These are phyloP conservation scores for Nasonia giraulti DNA, from an alignment of 1,140 invertebrate species.

Conservation along the genomic window DNA sequence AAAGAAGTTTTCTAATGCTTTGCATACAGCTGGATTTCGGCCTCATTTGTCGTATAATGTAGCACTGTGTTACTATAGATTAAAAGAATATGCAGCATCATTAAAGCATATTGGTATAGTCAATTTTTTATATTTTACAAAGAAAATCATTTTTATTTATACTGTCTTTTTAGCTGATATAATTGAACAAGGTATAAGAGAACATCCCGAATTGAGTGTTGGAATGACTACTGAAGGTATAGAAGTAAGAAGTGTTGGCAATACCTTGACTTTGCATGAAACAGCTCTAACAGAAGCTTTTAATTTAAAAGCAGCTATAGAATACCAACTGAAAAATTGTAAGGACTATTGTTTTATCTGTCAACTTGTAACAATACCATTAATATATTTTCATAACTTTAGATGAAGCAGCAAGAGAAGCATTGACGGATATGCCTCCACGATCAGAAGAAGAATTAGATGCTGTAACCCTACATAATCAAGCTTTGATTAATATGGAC, in stretches of 20 bases:
- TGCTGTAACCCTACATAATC: slow-evolving; percentile 98
- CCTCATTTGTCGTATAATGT: slow-evolving; percentile 97
- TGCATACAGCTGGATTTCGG: slow-evolving; percentile 91
- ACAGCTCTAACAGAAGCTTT: slow-evolving; percentile 98
- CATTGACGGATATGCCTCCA: slow-evolving; percentile 98
- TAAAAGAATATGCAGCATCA: slow-evolving; percentile 95
- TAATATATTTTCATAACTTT: slow-evolving; percentile 53
- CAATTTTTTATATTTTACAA: not conserved
- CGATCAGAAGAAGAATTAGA: slow-evolving; percentile 97
- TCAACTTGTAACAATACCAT: slow-evolving; percentile 22
- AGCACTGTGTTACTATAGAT: slow-evolving; percentile 94
- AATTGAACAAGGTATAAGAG: slow-evolving; percentile 95
- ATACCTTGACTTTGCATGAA: slow-evolving; percentile 95
- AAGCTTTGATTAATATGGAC: slow-evolving; percentile 96
- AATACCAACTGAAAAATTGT: slow-evolving; percentile 97
- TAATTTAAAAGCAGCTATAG: slow-evolving; percentile 98
- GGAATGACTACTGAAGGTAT: slow-evolving; percentile 99
- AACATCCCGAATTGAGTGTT: slow-evolving; percentile 98
- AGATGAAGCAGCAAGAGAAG: slow-evolving; percentile 94
- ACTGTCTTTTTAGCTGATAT: slow-evolving; percentile 85
- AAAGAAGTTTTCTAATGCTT: slow-evolving; percentile 91
- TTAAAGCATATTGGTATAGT: slow-evolving; percentile 87
- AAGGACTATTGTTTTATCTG: slow-evolving; percentile 54
- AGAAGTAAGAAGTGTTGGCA: slow-evolving; percentile 97
- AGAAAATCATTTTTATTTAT: slow-evolving; percentile 33